A percentile compares a stretch with the other conserved stretches of the same genome.
These are phyloP conservation scores for Gracilinanus agilis DNA, from an alignment of 2,113 vertebrate species.

Conservation along the genomic window DNA sequence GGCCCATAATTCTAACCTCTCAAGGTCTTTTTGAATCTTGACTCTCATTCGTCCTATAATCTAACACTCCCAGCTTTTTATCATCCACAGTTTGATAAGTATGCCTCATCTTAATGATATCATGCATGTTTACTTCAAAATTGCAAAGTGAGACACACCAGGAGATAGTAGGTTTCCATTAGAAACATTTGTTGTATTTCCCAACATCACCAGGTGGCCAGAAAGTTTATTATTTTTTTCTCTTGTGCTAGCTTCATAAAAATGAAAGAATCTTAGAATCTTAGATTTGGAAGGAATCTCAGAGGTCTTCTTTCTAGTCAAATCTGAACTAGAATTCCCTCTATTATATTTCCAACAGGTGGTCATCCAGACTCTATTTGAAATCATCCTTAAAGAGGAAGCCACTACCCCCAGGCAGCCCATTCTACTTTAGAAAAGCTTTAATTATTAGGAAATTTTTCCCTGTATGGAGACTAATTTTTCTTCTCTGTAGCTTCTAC, in stretches of 20 bases:
- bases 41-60: not conserved
- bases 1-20: not conserved
- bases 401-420: not conserved
- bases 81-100: not conserved
- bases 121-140: not conserved
- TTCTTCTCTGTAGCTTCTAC: not conserved
- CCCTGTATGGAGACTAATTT: not conserved
- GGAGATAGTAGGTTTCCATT: not conserved
- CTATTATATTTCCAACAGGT: not conserved
- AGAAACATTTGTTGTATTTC: constrained; percentile 2
- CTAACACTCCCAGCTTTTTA: not conserved
- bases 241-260: not conserved
- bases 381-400: not conserved
- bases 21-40: not conserved
- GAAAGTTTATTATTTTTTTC: not conserved
- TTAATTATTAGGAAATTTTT: not conserved
- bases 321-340: not conserved
- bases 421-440: not conserved
- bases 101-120: not conserved
- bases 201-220: not conserved
- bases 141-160: not conserved
- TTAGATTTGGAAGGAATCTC: not conserved
- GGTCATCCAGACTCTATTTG: not conserved
- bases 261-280: not conserved
- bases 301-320: not conserved